Percentiles rank a stretch among this genome's conserved stretches.
Conservation (phyloP, 1,140 invertebrate genomes). For the Mactra quadrangularis region DNA sequence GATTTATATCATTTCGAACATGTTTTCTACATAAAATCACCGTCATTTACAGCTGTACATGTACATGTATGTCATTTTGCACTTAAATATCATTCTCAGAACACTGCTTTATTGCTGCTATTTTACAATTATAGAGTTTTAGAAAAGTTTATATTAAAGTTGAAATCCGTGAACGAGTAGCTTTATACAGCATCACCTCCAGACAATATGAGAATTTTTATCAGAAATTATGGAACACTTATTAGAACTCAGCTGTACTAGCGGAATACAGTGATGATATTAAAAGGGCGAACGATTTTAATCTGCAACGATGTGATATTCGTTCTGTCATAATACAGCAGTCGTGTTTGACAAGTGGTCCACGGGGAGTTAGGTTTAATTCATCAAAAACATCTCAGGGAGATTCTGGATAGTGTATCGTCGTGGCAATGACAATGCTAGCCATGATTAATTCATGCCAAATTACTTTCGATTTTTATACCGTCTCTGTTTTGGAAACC, state of each 20-base stretch:
- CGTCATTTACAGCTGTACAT: too few species aligned
- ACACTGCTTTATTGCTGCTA: too few species aligned
- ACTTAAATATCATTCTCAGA: too few species aligned
- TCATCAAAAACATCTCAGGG: slow-evolving; percentile 40
- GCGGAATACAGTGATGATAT: slow-evolving; percentile 15
- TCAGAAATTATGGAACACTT: slow-evolving; percentile 1
- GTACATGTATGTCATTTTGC: too few species aligned
- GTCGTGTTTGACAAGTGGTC: slow-evolving; percentile 50
- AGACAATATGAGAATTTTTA: too few species aligned
- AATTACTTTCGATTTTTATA: slow-evolving; percentile 38
- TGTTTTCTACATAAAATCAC: too few species aligned
- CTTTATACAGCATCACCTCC: too few species aligned
- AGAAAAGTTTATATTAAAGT: too few species aligned
- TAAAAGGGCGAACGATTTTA: slow-evolving; percentile 47
- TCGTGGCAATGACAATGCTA: not conserved
- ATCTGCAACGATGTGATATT: slow-evolving; percentile 59
- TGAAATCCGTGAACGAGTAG: too few species aligned
- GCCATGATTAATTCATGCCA: slow-evolving; percentile 40
- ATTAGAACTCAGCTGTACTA: not conserved
- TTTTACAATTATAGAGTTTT: too few species aligned
- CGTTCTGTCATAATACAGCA: slow-evolving; percentile 56
- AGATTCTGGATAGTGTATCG: slow-evolving; percentile 27
- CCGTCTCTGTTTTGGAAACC: slow-evolving; percentile 8
- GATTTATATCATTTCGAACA: too few species aligned
- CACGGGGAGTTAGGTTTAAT: slow-evolving; percentile 50